Base-by-base conservation (phyloP, 2,113 vertebrate genomes). In the Pachycephala philippinensis region DNA sequence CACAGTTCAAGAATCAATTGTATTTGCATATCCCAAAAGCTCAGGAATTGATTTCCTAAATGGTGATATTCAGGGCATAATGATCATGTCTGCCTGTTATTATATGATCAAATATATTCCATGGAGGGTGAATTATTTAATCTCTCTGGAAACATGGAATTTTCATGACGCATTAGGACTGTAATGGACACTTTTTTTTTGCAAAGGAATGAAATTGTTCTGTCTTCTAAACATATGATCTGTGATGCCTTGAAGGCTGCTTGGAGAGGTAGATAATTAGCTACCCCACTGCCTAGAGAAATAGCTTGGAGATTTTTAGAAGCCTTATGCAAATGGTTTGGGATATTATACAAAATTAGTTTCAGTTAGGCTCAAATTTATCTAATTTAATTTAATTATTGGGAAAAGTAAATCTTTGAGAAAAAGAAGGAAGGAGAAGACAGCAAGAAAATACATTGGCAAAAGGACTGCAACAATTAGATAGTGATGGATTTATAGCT, bases 301-400 rank as follows among this genome's bases (percentile, higher is more conserved):
- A 98, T 97, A 97, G 96, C 91, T 93, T 93, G 89, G 96, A 98
- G 97, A 96, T 72, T 98, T 97, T 97, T 96, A 93, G 95, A 96
- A 96, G 91, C 65, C 86, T 89, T 90, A 94, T 96, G 97, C 95
- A 98, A 98, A 98, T 97, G 96, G 82, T 96, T 97, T 96, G 95
- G 95, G 96, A 97, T 98, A 98, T 97, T 97, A 98, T 91, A 95
- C 95, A 95, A 97, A 98, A 98, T 98, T 97, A 95, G 93, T 97
- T 98, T 97, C 92, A 87, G 95, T 97, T 98, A 97, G 95, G 89
- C 93, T 98, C 90, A 97, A 97, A 98, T 98, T 97, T 97, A 97
- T 96, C 96, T 97, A 97, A 98, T 97, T 98, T 97, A 97, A 97
- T 97, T 97, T 97, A 98, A 97, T 98, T 98, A 97, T 97, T 96